Evolutionary conservation across 2,113 vertebrate genomes (phyloP).

Genomic region (Puma concolor): DNA sequence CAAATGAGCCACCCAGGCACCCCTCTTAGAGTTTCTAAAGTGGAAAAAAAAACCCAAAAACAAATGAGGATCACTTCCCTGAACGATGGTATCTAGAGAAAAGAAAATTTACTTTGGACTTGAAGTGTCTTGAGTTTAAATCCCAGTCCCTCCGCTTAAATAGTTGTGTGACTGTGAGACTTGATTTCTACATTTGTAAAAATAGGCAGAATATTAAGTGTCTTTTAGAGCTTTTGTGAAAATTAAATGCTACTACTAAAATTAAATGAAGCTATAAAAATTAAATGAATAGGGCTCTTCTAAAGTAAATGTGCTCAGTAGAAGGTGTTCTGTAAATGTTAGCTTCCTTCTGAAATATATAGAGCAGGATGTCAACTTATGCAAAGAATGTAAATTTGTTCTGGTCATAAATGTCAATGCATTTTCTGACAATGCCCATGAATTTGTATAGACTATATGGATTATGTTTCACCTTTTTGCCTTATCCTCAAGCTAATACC

Average conservation of each 20-base stretch:
- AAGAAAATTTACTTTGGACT: not conserved
- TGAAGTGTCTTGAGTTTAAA: not conserved
- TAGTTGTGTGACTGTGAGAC: not conserved
- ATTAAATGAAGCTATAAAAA: slow-evolving; percentile 27
- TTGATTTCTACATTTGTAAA: slow-evolving; percentile 46
- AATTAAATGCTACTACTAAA: slow-evolving; percentile 35
- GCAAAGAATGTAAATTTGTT: slow-evolving; percentile 42
- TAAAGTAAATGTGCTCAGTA: not conserved
- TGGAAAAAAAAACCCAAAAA: not conserved
- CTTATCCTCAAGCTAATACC: slow-evolving; percentile 27
- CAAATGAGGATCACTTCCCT: not conserved
- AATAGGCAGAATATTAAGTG: not conserved
- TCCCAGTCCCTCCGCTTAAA: not conserved
- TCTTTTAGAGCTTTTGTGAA: slow-evolving; percentile 26
- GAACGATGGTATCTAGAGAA: not conserved
- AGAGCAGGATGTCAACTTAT: not conserved
- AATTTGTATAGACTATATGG: not conserved
- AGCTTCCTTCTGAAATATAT: slow-evolving; percentile 16
- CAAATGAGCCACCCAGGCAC: no score
- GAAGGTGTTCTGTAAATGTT: not conserved
- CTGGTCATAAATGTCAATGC: not conserved
- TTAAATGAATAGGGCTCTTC: not conserved
- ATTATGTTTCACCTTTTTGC: slow-evolving; percentile 4
- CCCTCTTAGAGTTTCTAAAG: not conserved
- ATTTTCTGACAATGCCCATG: not conserved